Conservation (phyloP, 2,113 vertebrate genomes). For the Campylorhamphus procurvoides region DNA sequence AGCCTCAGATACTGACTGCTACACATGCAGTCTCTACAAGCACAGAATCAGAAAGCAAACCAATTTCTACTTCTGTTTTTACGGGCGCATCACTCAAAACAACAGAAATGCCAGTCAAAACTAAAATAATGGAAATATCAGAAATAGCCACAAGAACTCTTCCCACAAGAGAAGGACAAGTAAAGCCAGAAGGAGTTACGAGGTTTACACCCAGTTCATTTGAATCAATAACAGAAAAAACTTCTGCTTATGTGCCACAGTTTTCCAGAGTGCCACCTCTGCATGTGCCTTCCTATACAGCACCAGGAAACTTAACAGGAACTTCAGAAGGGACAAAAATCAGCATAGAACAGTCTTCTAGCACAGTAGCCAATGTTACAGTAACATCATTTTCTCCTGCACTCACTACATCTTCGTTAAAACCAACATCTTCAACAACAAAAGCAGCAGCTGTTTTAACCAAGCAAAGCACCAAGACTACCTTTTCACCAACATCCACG, state of each 20-base stretch:
- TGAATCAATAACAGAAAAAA: conserved; percentile 10
- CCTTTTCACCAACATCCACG: not conserved
- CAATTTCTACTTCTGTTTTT: not conserved
- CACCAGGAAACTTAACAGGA: not conserved
- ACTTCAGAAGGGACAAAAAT: not conserved
- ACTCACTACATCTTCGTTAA: not conserved
- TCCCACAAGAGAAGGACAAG: conserved; percentile 54
- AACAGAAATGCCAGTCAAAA: conserved; percentile 22
- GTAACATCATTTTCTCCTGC: not conserved
- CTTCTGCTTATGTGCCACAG: not conserved
- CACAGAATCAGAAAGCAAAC: not conserved
- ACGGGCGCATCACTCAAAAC: not conserved
- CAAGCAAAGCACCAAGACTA: not conserved
- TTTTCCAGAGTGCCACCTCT: not conserved
- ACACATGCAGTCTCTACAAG: not conserved
- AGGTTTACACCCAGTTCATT: not conserved
- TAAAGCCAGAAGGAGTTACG: not conserved
- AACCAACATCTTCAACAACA: not conserved
- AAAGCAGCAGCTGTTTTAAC: not conserved
- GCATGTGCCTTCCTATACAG: not conserved
- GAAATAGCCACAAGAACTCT: not conserved
- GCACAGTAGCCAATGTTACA: not conserved
- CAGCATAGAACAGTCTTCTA: not conserved
- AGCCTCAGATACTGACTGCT: not conserved
- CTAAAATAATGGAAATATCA: conserved; percentile 51